Base-by-base conservation (phyloP, 2,888 invertebrate species). In the Linyphia triangularis region DNA sequence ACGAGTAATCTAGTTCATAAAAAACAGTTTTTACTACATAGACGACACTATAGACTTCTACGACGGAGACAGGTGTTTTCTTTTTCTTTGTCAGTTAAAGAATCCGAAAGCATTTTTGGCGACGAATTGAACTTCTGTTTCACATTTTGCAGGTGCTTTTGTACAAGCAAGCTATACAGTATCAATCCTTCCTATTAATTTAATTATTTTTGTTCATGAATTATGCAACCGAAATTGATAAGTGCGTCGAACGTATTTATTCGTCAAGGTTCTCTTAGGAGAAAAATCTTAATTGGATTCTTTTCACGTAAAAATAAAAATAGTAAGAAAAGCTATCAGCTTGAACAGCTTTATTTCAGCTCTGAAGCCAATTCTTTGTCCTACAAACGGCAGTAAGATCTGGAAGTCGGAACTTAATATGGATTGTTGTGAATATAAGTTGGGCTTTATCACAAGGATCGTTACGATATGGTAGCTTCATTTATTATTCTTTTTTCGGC, bases 121-220 rank as follows among this genome's bases (percentile, higher is more conserved):
- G 2, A 40, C 63, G 19, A 59, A 40, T 63, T n/a, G 6, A 30
- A 43, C 63, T 78, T 26, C 78, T 78, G 61, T 67, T 57, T 26
- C 33, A 24, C 43, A n/a, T 72, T 82, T 72, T 6, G 82, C 82
- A 82, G 82, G 82, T 82, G 82, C 82, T 82, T 63, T 24, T 40
- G 33, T 10, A 40, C 5, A 63, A 43, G 30, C n/a, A 51, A 1
- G 16, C 51, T n/a, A 16, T 13, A 40, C 63, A 63, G n/a, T 72
- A 72, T 63, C 72, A 82, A 72, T 63, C 43, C 40, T 43, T 16
- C 33, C 37, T n/a, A n/a, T n/a, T 82, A 82, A 82, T 82, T 82
- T 72, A 82, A 82, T 82, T 82, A 82, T 61, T 72, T 22, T 16
- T 4, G 16, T 16, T 72, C 82, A 82, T 82, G 43, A 61, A 82